Conservation (phyloP, 2,797 vertebrate species). For the Vultur gryphus region DNA sequence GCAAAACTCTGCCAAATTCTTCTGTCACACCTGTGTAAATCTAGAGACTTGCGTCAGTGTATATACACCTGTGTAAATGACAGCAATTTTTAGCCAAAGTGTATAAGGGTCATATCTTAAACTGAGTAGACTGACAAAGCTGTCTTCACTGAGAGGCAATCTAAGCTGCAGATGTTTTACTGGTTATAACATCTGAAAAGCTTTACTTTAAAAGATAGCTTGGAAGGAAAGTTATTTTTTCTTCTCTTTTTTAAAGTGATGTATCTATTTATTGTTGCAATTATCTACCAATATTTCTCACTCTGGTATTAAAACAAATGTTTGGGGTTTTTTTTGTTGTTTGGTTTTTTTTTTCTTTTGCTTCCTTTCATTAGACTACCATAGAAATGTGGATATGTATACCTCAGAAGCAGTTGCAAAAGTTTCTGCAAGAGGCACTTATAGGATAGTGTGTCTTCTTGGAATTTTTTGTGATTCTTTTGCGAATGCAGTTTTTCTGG, state of each 20-base stretch:
- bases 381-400: neutral
- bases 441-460: neutral
- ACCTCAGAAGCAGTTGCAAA: neutral
- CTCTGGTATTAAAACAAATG: neutral
- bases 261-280: neutral
- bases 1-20: slow-evolving; percentile 19
- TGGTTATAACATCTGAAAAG: neutral
- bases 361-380: neutral
- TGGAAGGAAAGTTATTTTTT: neutral
- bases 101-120: slow-evolving; percentile 1
- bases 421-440: neutral
- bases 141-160: neutral
- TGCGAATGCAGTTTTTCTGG: neutral
- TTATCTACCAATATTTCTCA: neutral
- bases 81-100: slow-evolving; percentile 2
- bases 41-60: neutral
- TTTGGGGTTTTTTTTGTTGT: fast-evolving
- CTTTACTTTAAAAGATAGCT: neutral
- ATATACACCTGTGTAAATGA: slow-evolving; percentile 39
- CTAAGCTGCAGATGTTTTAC: neutral
- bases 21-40: slow-evolving; percentile 40
- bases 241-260: neutral
- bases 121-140: neutral
- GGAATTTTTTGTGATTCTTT: neutral
- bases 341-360: neutral